phyloP scores from a whole-genome alignment of 2,888 invertebrate genomes.

The Eledone cirrhosa region DNA sequence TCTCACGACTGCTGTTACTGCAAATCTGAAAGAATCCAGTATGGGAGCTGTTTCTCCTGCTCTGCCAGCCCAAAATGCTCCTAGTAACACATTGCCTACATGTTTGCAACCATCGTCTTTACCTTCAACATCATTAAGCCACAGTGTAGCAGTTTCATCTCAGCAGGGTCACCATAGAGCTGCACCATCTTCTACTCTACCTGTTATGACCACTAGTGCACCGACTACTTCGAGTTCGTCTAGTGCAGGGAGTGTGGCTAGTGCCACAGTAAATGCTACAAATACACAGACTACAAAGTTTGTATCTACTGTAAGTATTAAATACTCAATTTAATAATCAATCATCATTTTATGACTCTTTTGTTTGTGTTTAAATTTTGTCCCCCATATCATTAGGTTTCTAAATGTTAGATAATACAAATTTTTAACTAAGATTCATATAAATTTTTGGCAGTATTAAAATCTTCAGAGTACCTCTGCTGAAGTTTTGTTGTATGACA shows the following conservation, averaged over 20 bases:
- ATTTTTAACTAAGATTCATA: too few relatives aligned
- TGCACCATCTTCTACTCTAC: not conserved
- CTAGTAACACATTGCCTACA: not conserved
- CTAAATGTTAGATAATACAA: too few relatives aligned
- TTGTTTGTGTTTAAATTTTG: too few relatives aligned
- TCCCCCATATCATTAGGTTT: too few relatives aligned
- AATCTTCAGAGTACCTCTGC: too few relatives aligned
- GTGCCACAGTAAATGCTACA: not conserved
- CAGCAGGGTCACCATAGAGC: slow-evolving; percentile 10
- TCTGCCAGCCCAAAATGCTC: not conserved
- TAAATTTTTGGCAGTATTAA: too few relatives aligned
- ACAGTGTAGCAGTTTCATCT: not conserved
- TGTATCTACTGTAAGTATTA: not conserved
- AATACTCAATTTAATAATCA: not conserved
- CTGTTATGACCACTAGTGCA: slow-evolving; percentile 15
- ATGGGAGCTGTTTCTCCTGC: slow-evolving; percentile 4
- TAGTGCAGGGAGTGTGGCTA: slow-evolving; percentile 3
- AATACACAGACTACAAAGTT: not conserved
- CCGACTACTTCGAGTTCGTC: not conserved
- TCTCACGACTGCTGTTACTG: not conserved
- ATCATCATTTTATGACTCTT: too few relatives aligned
- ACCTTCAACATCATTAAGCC: slow-evolving; percentile 10
- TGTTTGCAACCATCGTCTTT: slow-evolving; percentile 12
- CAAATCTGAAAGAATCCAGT: slow-evolving; percentile 5
- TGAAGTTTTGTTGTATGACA: too few relatives aligned